Evolutionary conservation across 2,113 vertebrate species (phyloP), one percentile per base, ranked within the genome.

Genomic region (Galbula dea): DNA sequence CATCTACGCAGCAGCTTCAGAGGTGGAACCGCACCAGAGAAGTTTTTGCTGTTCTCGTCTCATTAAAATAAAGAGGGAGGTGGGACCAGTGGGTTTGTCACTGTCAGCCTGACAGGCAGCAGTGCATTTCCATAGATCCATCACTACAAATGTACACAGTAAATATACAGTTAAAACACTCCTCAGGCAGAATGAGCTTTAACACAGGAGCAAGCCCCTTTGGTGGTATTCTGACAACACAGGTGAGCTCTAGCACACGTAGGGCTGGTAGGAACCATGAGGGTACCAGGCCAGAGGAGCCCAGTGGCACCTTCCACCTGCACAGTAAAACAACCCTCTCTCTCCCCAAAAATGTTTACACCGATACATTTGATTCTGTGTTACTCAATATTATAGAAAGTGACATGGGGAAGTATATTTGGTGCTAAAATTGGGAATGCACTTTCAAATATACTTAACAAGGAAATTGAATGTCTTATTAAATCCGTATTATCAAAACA

Each of bases 401-500:
- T 11, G 34, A 96, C 81, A 58, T 7, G 57, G 83, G 93, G 96
- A 97, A 96, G 93, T 92, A 94, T 95, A 97, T 97, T 97, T 97
- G 92, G 55, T 83, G 68, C 89, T 89, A 88, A 96, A 98, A 98
- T 54, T 78, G 83, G 91, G 90, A 94, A 96, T 94, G 95, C 96
- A 97, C 97, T 97, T 98, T 97, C 94, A 97, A 97, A 98, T 97
- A 98, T 97, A 98, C 94, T 97, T 97, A 98, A 98, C 97, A 98
- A 97, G 97, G 97, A 98, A 98, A 97, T 97, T 98, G 98, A 98
- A 98, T 97, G 97, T 98, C 97, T 98, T 98, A 98, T 98, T 98
- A 98, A 98, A 98, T 97, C 97, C 96, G 95, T 97, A 98, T 98
- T 98, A 98, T 98, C 98, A 98, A 98, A 98, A 98, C 97, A 98